Conservation (phyloP, 1,140 invertebrate genomes). For the Chrysomallon squamiferum region DNA sequence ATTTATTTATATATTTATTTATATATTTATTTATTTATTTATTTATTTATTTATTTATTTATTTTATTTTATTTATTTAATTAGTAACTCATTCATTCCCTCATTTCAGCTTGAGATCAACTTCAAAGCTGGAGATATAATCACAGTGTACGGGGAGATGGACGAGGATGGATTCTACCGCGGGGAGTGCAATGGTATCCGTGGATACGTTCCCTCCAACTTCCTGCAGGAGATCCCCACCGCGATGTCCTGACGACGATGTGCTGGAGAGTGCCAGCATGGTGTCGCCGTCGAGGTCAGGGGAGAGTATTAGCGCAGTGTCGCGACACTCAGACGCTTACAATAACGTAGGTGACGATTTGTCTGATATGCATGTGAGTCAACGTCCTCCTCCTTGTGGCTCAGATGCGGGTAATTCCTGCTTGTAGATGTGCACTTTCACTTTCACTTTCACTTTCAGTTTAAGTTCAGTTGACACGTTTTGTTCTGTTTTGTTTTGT, state of each 20-base stretch:
- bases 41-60: too few relatives aligned
- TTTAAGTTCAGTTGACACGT: constrained; percentile 9
- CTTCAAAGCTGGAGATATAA: constrained; percentile 94
- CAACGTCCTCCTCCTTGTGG: constrained; percentile 6
- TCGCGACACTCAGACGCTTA: constrained; percentile 36
- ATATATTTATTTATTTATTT: too few relatives aligned
- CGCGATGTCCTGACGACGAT: constrained; percentile 48
- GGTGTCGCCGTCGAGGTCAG: constrained; percentile 51
- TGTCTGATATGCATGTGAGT: constrained; percentile 28
- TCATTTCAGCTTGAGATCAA: constrained; percentile 88
- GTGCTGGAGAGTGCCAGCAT: constrained; percentile 48
- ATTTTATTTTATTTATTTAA: too few relatives aligned
- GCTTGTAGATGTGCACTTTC: constrained; percentile 12
- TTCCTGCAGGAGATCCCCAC: constrained; percentile 67
- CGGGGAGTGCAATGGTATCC: constrained; percentile 92
- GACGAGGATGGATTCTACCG: constrained; percentile 98
- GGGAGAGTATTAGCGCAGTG: constrained; percentile 44
- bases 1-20: too few relatives aligned
- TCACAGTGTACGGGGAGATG: constrained; percentile 97
- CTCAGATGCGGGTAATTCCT: constrained; percentile 1
- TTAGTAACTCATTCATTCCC: background rate
- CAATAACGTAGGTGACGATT: constrained; percentile 41
- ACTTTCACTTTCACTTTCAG: constrained; percentile 18
- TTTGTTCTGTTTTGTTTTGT: too few relatives aligned
- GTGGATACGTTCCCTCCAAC: constrained; percentile 95